Evolutionary conservation across 2,113 vertebrate genomes (phyloP).

Genomic region (Enhydra lutris): DNA sequence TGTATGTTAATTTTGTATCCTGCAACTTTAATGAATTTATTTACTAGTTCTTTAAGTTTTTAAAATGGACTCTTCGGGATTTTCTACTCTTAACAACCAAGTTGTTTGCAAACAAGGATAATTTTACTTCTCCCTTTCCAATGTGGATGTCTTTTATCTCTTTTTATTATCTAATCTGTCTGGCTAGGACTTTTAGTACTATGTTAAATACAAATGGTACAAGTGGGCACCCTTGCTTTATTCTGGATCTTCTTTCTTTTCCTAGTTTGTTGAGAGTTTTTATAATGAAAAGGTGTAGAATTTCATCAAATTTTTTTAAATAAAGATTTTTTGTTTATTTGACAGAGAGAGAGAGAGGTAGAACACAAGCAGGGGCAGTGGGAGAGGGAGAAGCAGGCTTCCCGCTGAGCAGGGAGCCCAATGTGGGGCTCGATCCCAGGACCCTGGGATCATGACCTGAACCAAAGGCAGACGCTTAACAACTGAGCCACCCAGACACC

Average conservation of each 20-base stretch:
- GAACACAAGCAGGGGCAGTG: too few species aligned
- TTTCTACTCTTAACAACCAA: background rate
- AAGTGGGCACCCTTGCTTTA: background rate
- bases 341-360: too few species aligned
- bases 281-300: background rate
- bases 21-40: background rate
- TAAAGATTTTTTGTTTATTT: too few species aligned
- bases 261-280: background rate
- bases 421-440: too few species aligned
- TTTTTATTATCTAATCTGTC: background rate
- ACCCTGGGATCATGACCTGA: too few species aligned
- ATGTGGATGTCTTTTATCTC: background rate
- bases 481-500: too few species aligned
- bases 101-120: background rate
- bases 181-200: background rate
- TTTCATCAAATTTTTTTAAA: background rate
- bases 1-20: background rate
- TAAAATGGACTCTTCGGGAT: background rate
- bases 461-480: too few species aligned
- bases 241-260: background rate
- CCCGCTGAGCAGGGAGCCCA: too few species aligned
- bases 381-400: too few species aligned
- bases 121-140: background rate
- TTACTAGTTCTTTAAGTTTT: background rate
- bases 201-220: background rate